Conservation (phyloP, 2,113 vertebrate genomes). For the Brachyhypopomus gauderio region DNA sequence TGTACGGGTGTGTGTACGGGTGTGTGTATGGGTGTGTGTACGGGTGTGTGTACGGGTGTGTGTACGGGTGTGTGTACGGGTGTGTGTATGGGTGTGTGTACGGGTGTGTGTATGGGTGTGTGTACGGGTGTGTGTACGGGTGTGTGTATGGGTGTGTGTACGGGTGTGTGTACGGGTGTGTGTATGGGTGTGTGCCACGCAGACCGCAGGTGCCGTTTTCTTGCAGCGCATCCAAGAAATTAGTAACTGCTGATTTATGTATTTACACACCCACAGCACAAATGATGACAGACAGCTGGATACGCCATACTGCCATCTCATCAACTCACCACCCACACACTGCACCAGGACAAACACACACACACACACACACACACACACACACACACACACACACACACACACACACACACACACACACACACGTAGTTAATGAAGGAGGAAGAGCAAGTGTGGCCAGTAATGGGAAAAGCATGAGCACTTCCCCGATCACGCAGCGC, state of each 20-base stretch:
- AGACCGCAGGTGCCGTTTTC: conserved; percentile 72
- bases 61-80: background rate
- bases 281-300: conserved; percentile 60
- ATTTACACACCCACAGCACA: conserved; percentile 54
- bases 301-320: background rate
- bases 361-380: conserved; percentile 40
- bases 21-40: background rate
- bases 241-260: conserved; percentile 61
- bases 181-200: background rate
- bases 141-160: background rate
- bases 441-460: conserved; percentile 59
- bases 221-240: conserved; percentile 61
- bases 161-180: background rate
- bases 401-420: conserved; percentile 23
- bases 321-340: conserved; percentile 41
- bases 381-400: conserved; percentile 41
- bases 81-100: too few relatives aligned
- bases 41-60: background rate
- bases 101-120: background rate
- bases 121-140: background rate
- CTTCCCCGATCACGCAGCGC: conserved; percentile 29
- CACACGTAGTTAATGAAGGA: conserved; percentile 64
- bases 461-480: conserved; percentile 49
- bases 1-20: background rate
- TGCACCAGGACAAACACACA: conserved; percentile 43